Percentiles rank a stretch among this genome's conserved stretches.
Evolutionary conservation across 2,797 vertebrate species (phyloP).

Genomic region (Remorina albescens): DNA sequence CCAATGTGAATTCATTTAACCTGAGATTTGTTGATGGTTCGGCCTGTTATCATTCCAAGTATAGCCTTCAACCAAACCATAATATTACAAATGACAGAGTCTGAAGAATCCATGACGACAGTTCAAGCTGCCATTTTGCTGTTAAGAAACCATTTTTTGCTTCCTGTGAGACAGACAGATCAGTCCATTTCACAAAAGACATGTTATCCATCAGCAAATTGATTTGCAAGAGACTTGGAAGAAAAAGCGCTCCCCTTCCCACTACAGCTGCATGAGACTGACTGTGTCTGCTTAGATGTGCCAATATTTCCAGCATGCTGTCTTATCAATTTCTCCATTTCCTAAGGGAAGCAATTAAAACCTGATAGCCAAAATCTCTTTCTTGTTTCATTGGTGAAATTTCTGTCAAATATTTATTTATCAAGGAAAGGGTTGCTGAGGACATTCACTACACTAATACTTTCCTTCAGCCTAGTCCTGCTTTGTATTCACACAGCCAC

Average conservation of each 20-base stretch:
- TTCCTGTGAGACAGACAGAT: slow-evolving; percentile 45
- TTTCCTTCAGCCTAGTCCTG: neutral
- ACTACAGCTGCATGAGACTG: slow-evolving; percentile 53
- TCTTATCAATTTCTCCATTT: slow-evolving; percentile 62
- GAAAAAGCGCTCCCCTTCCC: slow-evolving; percentile 47
- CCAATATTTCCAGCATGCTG: slow-evolving; percentile 50
- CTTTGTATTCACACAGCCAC: slow-evolving; percentile 13
- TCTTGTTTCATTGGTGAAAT: slow-evolving; percentile 13
- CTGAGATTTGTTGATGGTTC: slow-evolving; percentile 53
- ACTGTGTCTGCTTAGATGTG: slow-evolving; percentile 39
- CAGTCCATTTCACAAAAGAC: slow-evolving; percentile 70
- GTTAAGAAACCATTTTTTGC: slow-evolving; percentile 71
- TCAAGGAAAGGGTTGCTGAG: neutral
- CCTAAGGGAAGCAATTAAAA: slow-evolving; percentile 51
- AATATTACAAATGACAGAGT: slow-evolving; percentile 59
- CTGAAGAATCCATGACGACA: slow-evolving; percentile 37
- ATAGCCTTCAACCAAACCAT: slow-evolving; percentile 53
- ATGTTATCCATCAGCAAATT: slow-evolving; percentile 71
- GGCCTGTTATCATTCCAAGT: slow-evolving; percentile 48
- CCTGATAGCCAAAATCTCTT: slow-evolving; percentile 24
- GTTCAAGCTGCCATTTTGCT: slow-evolving; percentile 60
- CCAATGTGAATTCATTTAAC: slow-evolving; percentile 45
- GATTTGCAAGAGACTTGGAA: slow-evolving; percentile 67
- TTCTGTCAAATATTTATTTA: slow-evolving; percentile 26
- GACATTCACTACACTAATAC: neutral